Percentiles rank a stretch among this genome's conserved stretches.
Evolutionary conservation across 2,113 vertebrate genomes (phyloP).

Genomic region (Antechinus flavipes): DNA sequence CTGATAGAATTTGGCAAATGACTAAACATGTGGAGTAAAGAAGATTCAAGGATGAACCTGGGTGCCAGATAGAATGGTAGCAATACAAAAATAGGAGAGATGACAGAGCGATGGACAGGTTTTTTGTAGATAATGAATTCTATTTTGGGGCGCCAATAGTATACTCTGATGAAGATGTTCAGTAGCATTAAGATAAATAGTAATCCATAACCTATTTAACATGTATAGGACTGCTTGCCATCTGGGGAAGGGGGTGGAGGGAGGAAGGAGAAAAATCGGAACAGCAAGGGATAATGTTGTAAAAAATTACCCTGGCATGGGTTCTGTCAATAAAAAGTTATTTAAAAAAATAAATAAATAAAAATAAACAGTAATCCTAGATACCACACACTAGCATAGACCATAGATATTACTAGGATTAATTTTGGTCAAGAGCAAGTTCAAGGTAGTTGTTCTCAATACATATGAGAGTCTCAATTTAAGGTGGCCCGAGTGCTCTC

Average conservation of each 20-base stretch:
- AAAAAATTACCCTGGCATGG: too few species aligned
- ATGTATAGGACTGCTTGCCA: too few species aligned
- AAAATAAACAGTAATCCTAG: neutral
- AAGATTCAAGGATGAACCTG: neutral
- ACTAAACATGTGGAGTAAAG: neutral
- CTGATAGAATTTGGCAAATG: neutral
- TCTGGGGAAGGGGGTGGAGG: too few species aligned
- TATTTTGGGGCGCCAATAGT: neutral
- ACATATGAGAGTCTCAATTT: neutral
- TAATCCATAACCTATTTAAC: neutral
- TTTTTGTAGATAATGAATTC: neutral
- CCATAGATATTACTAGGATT: neutral
- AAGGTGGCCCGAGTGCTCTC: neutral
- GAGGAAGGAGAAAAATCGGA: too few species aligned
- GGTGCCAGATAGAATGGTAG: neutral
- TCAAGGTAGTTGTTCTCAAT: neutral
- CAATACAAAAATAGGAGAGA: neutral
- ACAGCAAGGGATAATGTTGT: too few species aligned
- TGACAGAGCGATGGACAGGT: neutral
- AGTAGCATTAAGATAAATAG: neutral
- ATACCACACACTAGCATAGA: neutral
- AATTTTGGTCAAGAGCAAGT: neutral
- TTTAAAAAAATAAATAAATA: too few species aligned
- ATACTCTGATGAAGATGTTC: neutral
- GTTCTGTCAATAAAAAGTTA: too few species aligned